Evolutionary conservation across 2,113 vertebrate species (phyloP).

Genomic region (Gnathonemus longibarbis): DNA sequence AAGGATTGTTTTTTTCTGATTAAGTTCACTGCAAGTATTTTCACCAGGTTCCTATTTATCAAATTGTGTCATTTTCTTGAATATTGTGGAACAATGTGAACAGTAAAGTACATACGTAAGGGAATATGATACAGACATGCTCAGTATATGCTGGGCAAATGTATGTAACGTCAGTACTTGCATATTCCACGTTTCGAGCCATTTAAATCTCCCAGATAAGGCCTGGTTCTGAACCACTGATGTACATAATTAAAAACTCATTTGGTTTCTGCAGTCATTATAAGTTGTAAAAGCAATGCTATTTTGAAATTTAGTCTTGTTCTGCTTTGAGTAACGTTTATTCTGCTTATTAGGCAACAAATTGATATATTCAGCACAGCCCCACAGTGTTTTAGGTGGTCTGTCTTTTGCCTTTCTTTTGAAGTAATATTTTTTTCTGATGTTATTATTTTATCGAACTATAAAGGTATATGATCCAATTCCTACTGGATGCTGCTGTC

Average conservation of each 20-base stretch:
- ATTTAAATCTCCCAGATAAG: not conserved
- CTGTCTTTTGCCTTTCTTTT: not conserved
- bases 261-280: slow-evolving; percentile 1
- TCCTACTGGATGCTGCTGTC: not conserved
- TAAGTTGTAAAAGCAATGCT: not conserved
- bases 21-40: not conserved
- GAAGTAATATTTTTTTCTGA: not conserved
- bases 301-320: not conserved
- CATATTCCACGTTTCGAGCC: not conserved
- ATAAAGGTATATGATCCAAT: not conserved
- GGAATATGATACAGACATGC: not conserved
- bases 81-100: not conserved
- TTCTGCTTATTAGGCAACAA: not conserved
- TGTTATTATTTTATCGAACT: not conserved
- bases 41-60: not conserved
- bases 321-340: not conserved
- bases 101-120: not conserved
- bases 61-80: not conserved
- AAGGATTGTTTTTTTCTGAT: not conserved
- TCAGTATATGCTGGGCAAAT: not conserved
- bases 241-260: slow-evolving; percentile 8
- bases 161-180: not conserved
- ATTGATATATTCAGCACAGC: not conserved
- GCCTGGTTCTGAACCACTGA: not conserved
- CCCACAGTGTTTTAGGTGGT: not conserved